Percentiles rank a stretch among this genome's conserved stretches.
Evolutionary conservation across 2,888 invertebrate genomes (phyloP).

Genomic region (Andrena praecox): DNA sequence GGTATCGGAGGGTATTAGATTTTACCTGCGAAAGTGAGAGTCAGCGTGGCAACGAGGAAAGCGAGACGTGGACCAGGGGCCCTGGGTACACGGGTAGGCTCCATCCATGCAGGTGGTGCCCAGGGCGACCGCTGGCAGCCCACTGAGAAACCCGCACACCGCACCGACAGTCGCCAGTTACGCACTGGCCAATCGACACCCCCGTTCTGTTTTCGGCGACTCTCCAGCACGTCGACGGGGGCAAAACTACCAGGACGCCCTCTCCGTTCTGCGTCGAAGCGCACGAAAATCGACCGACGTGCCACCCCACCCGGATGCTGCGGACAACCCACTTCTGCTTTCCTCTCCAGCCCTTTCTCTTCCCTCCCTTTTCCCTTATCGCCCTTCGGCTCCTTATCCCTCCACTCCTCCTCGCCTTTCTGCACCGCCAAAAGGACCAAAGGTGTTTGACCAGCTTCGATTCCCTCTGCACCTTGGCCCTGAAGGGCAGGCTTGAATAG

Average conservation of each 20-base stretch:
- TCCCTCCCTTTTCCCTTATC: neutral
- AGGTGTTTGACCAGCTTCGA: neutral
- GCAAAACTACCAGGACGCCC: slow-evolving; percentile 66
- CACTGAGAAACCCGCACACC: slow-evolving; percentile 61
- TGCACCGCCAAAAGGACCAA: neutral
- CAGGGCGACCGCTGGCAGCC: slow-evolving; percentile 75
- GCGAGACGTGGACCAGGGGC: slow-evolving; percentile 82
- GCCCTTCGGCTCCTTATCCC: neutral
- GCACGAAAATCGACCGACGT: slow-evolving; percentile 71
- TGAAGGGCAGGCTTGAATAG: neutral
- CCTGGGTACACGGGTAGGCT: slow-evolving; percentile 81
- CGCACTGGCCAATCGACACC: slow-evolving; percentile 59
- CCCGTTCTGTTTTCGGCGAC: slow-evolving; percentile 49
- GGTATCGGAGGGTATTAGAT: neutral
- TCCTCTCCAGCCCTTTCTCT: slow-evolving; percentile 9
- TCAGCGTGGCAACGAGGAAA: slow-evolving; percentile 84
- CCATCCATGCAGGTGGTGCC: slow-evolving; percentile 79
- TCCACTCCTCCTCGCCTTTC: neutral
- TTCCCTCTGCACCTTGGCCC: neutral
- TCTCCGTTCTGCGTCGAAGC: slow-evolving; percentile 69
- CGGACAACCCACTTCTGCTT: slow-evolving; percentile 51
- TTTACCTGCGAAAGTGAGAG: slow-evolving; percentile 81
- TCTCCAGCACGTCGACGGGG: slow-evolving; percentile 41
- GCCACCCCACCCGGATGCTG: slow-evolving; percentile 71
- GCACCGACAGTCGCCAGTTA: slow-evolving; percentile 57